These are phyloP conservation scores for Osmerus eperlanus DNA, from an alignment of 2,113 vertebrate genomes.

Conservation along the genomic window DNA sequence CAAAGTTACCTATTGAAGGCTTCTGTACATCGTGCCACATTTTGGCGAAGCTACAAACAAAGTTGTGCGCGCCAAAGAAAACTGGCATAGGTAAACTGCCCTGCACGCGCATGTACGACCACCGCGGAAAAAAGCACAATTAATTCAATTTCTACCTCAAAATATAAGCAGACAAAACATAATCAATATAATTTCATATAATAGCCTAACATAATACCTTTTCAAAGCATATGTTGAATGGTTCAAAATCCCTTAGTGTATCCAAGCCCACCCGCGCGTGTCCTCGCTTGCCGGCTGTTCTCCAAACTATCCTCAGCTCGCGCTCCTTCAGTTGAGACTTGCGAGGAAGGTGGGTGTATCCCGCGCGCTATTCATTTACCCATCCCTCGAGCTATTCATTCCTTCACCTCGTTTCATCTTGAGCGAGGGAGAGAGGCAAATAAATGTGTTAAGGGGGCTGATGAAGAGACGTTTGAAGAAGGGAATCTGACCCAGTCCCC, in stretches of 20 bases:
- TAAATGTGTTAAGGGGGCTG: conserved; percentile 19
- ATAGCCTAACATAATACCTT: neutral
- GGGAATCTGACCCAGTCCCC: neutral
- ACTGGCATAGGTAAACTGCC: too few species aligned
- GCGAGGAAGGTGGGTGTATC: conserved; percentile 31
- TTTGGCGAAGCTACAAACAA: too few species aligned
- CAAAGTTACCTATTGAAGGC: too few species aligned
- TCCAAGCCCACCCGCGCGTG: neutral
- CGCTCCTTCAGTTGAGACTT: conserved; percentile 24
- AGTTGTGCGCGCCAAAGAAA: too few species aligned
- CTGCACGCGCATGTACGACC: too few species aligned
- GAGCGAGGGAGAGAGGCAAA: conserved; percentile 39
- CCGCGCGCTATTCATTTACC: conserved; percentile 50
- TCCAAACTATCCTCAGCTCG: conserved; percentile 13
- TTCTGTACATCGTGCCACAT: too few species aligned
- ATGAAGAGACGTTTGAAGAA: neutral
- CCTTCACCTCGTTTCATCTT: conserved; percentile 39
- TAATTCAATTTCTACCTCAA: neutral
- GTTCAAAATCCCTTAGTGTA: neutral
- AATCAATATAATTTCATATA: neutral
- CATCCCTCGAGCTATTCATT: conserved; percentile 39
- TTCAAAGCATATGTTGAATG: conserved; percentile 5
- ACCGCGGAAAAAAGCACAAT: too few species aligned
- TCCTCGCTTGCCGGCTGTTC: neutral
- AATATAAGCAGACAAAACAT: neutral